Evolutionary conservation across 2,113 vertebrate species (phyloP).

Genomic region (Cyphotilapia sp.): DNA sequence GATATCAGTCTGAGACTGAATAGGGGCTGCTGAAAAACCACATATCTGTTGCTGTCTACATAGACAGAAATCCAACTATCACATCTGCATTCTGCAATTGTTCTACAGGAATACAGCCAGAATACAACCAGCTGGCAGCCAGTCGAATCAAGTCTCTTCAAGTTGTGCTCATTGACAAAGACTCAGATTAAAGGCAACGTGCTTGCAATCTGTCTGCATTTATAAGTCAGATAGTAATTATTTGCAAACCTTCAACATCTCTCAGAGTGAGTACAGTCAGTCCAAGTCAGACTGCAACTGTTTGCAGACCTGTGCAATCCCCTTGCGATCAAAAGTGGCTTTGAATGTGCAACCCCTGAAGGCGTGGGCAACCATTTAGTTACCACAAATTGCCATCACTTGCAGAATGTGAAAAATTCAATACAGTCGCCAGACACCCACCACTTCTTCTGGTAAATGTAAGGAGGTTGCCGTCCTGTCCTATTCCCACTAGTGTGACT

Average conservation of each 20-base stretch:
- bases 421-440: neutral
- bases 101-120: neutral
- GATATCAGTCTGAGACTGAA: neutral
- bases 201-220: neutral
- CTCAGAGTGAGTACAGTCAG: neutral
- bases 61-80: neutral
- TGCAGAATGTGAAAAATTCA: neutral
- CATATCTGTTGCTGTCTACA: neutral
- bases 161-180: neutral
- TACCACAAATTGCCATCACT: neutral
- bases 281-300: neutral
- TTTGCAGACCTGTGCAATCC: neutral
- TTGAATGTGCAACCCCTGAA: neutral
- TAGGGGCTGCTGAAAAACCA: neutral
- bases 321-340: neutral
- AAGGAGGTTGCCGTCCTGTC: neutral
- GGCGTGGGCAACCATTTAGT: neutral
- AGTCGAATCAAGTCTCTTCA: neutral
- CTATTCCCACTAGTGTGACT: neutral
- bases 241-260: neutral
- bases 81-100: neutral
- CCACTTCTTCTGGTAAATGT: neutral
- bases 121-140: neutral
- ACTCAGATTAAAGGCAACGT: neutral
- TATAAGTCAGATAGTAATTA: neutral